These are phyloP conservation scores for Halictus quadricinctus DNA, from an alignment of 2,888 invertebrate genomes.

Conservation along the genomic window DNA sequence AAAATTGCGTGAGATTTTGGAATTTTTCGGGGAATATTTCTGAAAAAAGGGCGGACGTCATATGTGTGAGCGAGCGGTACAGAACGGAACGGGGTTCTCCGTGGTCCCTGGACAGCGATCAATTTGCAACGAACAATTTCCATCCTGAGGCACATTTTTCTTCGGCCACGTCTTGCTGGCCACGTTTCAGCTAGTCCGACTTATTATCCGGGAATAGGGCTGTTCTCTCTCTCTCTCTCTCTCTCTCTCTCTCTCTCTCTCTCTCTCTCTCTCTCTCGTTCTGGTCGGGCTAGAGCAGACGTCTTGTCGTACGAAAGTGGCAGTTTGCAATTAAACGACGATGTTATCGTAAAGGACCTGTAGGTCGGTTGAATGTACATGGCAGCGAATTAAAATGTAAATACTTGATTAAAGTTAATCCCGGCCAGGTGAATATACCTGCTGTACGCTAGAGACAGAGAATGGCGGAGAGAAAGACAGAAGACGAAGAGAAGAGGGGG, in stretches of 20 bases:
- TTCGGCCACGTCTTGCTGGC: slow-evolving; percentile 31
- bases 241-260: not conserved
- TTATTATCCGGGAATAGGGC: slow-evolving; percentile 42
- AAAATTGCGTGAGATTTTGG: not conserved
- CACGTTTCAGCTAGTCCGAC: slow-evolving; percentile 44
- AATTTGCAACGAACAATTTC: slow-evolving; percentile 17
- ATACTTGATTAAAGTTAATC: slow-evolving; percentile 82
- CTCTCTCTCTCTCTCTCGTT: slow-evolving; percentile 7
- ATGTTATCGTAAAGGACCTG: slow-evolving; percentile 74
- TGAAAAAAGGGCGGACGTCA: not conserved
- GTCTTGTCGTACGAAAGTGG: slow-evolving; percentile 71
- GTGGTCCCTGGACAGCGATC: slow-evolving; percentile 4
- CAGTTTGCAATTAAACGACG: slow-evolving; percentile 80
- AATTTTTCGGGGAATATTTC: not conserved
- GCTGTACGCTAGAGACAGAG: slow-evolving; percentile 58
- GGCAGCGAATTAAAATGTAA: slow-evolving; percentile 81
- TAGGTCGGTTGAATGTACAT: slow-evolving; percentile 66
- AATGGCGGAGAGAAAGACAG: slow-evolving; percentile 50
- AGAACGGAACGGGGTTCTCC: not conserved
- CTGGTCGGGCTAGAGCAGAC: slow-evolving; percentile 47
- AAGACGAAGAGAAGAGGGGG: not conserved
- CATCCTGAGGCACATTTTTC: slow-evolving; percentile 1
- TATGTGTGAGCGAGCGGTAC: not conserved
- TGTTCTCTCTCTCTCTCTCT: slow-evolving; percentile 14
- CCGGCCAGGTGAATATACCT: slow-evolving; percentile 78